Evolutionary conservation across 2,797 vertebrate species (phyloP).

Genomic region (Peromyscus attwateri): DNA sequence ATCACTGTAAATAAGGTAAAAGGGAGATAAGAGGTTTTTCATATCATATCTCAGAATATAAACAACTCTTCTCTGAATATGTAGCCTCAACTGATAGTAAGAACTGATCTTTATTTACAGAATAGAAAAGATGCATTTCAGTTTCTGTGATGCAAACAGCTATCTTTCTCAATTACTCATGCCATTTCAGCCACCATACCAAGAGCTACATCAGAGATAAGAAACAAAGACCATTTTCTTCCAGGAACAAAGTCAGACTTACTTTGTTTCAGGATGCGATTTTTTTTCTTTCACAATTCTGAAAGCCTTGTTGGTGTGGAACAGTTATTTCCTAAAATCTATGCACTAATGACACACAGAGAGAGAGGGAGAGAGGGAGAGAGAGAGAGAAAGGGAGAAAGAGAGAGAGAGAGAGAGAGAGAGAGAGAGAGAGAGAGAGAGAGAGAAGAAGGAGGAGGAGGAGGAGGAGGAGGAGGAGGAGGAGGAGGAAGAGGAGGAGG

Average conservation of each 20-base stretch:
- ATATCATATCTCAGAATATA: slow-evolving; percentile 52
- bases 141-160: slow-evolving; percentile 57
- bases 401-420: neutral
- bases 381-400: neutral
- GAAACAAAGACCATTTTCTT: slow-evolving; percentile 80
- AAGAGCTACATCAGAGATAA: slow-evolving; percentile 79
- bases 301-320: slow-evolving; percentile 76
- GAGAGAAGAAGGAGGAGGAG: no score
- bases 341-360: neutral
- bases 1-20: slow-evolving; percentile 74
- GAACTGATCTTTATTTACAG: slow-evolving; percentile 65
- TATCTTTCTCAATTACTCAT: slow-evolving; percentile 80
- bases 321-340: slow-evolving; percentile 70
- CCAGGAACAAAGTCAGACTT: slow-evolving; percentile 82
- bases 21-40: slow-evolving; percentile 71
- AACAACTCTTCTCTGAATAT: slow-evolving; percentile 69
- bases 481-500: neutral
- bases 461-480: no score
- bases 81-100: slow-evolving; percentile 73
- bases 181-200: slow-evolving; percentile 72
- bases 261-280: slow-evolving; percentile 79
- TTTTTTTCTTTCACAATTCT: slow-evolving; percentile 70
- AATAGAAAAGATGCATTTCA: slow-evolving; percentile 75
- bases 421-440: neutral
- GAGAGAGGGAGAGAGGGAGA: neutral